A percentile compares a stretch with the other conserved stretches of the same genome.
These are phyloP conservation scores for Amorpha juglandis DNA, from an alignment of 2,888 invertebrate genomes.

Conservation along the genomic window DNA sequence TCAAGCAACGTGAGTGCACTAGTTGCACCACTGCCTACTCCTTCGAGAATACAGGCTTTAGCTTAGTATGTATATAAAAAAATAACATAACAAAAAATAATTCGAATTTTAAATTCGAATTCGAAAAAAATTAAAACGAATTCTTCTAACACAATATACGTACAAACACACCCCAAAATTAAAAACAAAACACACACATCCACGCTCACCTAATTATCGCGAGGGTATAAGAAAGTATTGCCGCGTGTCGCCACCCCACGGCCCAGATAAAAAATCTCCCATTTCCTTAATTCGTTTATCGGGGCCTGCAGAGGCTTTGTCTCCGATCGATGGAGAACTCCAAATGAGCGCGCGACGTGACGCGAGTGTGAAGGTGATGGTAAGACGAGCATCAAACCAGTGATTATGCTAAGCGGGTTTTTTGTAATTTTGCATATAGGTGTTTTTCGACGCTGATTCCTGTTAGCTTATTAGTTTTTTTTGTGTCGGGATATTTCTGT, in stretches of 20 bases:
- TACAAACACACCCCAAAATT: constrained; percentile 55
- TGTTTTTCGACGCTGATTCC: not conserved
- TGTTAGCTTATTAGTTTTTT: not conserved
- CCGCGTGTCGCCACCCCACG: constrained; percentile 74
- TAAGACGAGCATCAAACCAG: constrained; percentile 40
- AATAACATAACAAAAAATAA: too few species aligned
- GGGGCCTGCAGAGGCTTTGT: constrained; percentile 81
- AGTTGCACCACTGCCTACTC: too few species aligned
- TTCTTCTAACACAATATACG: constrained; percentile 25
- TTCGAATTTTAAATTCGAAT: too few species aligned
- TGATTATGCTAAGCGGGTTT: constrained; percentile 34
- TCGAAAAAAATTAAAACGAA: not conserved
- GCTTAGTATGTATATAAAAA: too few species aligned
- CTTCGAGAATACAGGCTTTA: too few species aligned
- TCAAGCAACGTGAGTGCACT: too few species aligned
- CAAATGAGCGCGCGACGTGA: constrained; percentile 81
- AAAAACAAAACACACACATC: constrained; percentile 76
- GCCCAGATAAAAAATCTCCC: constrained; percentile 84
- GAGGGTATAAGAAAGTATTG: constrained; percentile 84
- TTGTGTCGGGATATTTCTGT: not conserved
- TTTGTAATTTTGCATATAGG: constrained; percentile 20
- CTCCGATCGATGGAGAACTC: constrained; percentile 82
- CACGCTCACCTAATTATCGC: constrained; percentile 79
- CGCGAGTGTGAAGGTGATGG: constrained; percentile 76
- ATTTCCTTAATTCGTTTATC: constrained; percentile 85